Evolutionary conservation across 1,140 invertebrate genomes (phyloP).

Genomic region (Psilanteris sp.): DNA sequence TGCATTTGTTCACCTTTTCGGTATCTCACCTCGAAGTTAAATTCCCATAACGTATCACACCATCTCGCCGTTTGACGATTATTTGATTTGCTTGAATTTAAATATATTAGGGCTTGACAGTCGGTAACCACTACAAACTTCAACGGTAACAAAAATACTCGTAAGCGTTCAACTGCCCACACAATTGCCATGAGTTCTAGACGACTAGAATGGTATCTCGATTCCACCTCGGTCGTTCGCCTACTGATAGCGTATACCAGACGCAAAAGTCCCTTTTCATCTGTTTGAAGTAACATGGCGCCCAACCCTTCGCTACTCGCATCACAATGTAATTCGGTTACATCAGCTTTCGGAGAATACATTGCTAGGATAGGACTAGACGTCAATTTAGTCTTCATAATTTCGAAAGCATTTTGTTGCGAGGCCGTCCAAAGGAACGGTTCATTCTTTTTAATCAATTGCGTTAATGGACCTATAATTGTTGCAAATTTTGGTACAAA

Average conservation of each 20-base stretch:
- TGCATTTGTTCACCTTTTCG: conserved; percentile 54
- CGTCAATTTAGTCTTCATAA: not conserved
- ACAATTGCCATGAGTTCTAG: too few relatives aligned
- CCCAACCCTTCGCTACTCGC: not conserved
- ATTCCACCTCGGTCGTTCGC: not conserved
- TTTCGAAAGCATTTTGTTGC: not conserved
- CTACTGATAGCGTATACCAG: not conserved
- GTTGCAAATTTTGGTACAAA: not conserved
- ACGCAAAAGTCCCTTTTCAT: not conserved
- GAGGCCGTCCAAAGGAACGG: not conserved
- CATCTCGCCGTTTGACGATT: not conserved
- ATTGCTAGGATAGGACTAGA: not conserved
- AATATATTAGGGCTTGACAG: not conserved
- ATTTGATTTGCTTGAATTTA: not conserved
- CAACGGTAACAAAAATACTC: not conserved
- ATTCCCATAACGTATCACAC: not conserved
- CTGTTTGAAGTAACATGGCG: not conserved
- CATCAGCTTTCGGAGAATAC: not conserved
- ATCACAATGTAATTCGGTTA: not conserved
- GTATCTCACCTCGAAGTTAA: not conserved
- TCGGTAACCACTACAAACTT: not conserved
- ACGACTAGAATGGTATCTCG: not conserved
- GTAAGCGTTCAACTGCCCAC: not conserved
- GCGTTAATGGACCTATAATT: not conserved
- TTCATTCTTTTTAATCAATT: not conserved